phyloP scores from a whole-genome alignment of 2,113 vertebrate species.

The Larimichthys crocea region DNA sequence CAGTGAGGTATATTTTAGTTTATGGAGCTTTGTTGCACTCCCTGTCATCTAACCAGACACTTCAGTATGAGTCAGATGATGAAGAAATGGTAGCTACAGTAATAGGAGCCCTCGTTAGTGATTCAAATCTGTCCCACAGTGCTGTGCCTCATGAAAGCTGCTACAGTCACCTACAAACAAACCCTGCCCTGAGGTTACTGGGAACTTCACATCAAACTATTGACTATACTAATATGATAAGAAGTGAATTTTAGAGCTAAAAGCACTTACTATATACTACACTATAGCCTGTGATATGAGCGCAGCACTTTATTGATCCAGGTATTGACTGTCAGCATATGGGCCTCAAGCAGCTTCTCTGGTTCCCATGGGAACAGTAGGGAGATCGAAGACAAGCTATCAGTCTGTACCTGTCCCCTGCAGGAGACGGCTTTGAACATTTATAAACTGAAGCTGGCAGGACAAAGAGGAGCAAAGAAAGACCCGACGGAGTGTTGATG shows the following conservation, averaged over 20 bases:
- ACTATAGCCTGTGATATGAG: neutral
- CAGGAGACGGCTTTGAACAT: conserved; percentile 3
- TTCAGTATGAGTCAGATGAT: conserved; percentile 31
- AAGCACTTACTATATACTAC: neutral
- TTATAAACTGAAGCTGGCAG: conserved; percentile 34
- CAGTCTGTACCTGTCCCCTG: neutral
- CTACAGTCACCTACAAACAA: neutral
- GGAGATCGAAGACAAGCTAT: neutral
- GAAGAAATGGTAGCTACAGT: conserved; percentile 4
- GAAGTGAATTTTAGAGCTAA: neutral
- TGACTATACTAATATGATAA: neutral
- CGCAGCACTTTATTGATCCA: conserved; percentile 45
- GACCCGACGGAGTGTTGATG: neutral
- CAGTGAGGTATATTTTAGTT: neutral
- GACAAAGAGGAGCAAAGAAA: neutral
- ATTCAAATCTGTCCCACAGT: neutral
- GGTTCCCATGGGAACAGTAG: conserved; percentile 41
- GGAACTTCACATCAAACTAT: neutral
- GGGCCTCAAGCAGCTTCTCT: neutral
- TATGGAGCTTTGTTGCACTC: conserved; percentile 9
- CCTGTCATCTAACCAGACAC: neutral
- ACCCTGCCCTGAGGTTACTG: neutral
- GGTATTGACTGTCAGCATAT: conserved; percentile 43
- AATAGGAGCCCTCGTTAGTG: conserved; percentile 42
- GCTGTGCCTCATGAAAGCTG: neutral